Conservation (phyloP, 2,113 vertebrate genomes). For the Aleadryas rufinucha region DNA sequence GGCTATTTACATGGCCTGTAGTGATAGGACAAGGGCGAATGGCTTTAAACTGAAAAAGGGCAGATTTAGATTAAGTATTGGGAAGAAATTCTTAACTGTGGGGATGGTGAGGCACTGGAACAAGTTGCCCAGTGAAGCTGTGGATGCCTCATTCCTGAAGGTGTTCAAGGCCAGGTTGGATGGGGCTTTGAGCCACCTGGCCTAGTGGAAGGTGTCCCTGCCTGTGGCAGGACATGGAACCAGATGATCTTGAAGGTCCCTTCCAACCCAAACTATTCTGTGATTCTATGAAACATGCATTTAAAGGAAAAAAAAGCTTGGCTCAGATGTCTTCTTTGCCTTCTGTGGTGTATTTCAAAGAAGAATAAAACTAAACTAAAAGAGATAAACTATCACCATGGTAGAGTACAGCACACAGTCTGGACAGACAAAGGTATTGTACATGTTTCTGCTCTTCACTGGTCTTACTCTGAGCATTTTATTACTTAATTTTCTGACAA, state of each 20-base stretch:
- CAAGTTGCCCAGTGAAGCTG: background rate
- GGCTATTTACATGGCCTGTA: background rate
- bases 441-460: background rate
- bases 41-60: background rate
- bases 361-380: background rate
- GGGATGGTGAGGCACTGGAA: background rate
- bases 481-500: constrained; percentile 24
- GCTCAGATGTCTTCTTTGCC: background rate
- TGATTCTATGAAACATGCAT: background rate
- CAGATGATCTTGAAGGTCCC: background rate
- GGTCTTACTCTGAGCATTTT: background rate
- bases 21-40: background rate
- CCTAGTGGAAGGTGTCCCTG: background rate
- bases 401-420: background rate
- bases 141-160: background rate
- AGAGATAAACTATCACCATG: background rate
- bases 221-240: background rate
- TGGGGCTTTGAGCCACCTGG: background rate
- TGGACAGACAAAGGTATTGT: background rate
- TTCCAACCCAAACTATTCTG: background rate
- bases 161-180: too few species aligned
- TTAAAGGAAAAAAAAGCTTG: background rate
- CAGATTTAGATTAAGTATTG: background rate
- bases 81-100: background rate
- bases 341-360: background rate